Conservation (phyloP, 2,888 invertebrate species). For the Watsonalla cultraria region DNA sequence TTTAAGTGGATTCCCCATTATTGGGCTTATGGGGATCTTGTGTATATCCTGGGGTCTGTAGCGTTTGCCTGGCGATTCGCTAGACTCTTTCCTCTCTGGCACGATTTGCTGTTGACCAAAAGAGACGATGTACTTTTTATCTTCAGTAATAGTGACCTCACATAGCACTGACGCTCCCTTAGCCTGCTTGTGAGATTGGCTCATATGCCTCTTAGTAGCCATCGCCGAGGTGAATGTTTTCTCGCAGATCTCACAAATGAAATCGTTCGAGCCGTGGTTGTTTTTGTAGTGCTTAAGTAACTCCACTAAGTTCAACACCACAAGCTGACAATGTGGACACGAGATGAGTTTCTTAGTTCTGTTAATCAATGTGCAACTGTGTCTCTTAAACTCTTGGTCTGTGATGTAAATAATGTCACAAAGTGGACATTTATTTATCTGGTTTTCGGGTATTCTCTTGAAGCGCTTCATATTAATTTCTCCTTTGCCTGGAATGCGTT, state of each 20-base stretch:
- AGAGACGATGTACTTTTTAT: not conserved
- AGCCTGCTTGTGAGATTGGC: not conserved
- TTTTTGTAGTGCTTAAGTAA: conserved; percentile 38
- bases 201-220: not conserved
- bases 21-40: conserved; percentile 81
- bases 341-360: not conserved
- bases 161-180: not conserved
- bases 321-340: conserved; percentile 20
- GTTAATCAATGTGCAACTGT: conserved; percentile 24
- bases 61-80: conserved; percentile 34
- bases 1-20: conserved; percentile 78
- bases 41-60: conserved; percentile 81
- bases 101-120: conserved; percentile 1
- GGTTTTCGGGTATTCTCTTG: conserved; percentile 7
- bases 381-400: conserved; percentile 36
- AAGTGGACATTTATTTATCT: conserved; percentile 40
- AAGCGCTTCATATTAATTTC: not conserved
- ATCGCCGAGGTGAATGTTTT: not conserved
- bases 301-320: conserved; percentile 10
- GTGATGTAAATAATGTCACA: conserved; percentile 30
- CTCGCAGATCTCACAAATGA: conserved; percentile 5
- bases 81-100: conserved; percentile 25
- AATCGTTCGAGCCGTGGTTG: conserved; percentile 9
- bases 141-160: not conserved
- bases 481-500: conserved; percentile 7